phyloP scores from a whole-genome alignment of 2,797 vertebrate species.

The Serranus cabrilla region DNA sequence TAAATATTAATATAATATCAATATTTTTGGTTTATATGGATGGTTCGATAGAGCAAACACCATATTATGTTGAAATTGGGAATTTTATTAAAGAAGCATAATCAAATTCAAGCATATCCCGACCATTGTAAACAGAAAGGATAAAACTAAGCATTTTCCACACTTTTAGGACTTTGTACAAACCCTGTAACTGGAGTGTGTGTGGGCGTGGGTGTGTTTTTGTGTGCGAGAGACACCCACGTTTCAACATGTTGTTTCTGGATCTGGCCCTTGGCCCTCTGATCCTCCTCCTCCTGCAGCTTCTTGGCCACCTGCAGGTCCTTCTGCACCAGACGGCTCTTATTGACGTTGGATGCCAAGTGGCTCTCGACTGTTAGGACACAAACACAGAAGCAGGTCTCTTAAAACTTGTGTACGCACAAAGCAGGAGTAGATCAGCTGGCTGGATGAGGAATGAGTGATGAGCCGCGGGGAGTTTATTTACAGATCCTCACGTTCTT shows the following conservation, averaged over 20 bases:
- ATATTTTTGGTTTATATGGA: too few species aligned
- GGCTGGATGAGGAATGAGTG: background rate
- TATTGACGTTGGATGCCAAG: slow-evolving; percentile 95
- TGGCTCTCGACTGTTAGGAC: slow-evolving; percentile 93
- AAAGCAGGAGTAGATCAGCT: background rate
- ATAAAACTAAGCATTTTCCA: too few species aligned
- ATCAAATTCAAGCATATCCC: too few species aligned
- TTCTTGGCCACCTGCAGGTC: slow-evolving; percentile 96
- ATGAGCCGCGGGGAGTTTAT: slow-evolving; percentile 20
- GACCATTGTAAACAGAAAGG: too few species aligned
- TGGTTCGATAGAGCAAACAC: too few species aligned
- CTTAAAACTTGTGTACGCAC: slow-evolving; percentile 33
- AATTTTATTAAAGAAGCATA: too few species aligned
- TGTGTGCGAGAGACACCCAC: slow-evolving; percentile 81
- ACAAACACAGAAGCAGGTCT: slow-evolving; percentile 56
- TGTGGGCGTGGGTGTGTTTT: background rate
- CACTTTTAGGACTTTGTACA: too few species aligned
- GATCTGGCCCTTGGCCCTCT: slow-evolving; percentile 88
- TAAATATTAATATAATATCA: too few species aligned
- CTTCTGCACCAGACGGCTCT: slow-evolving; percentile 94
- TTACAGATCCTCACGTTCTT: slow-evolving; percentile 37
- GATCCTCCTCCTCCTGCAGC: slow-evolving; percentile 95
- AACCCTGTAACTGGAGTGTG: background rate
- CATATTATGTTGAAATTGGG: too few species aligned
- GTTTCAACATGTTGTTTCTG: slow-evolving; percentile 88